Conservation (phyloP, 2,888 invertebrate genomes). For the Homarus gammarus region DNA sequence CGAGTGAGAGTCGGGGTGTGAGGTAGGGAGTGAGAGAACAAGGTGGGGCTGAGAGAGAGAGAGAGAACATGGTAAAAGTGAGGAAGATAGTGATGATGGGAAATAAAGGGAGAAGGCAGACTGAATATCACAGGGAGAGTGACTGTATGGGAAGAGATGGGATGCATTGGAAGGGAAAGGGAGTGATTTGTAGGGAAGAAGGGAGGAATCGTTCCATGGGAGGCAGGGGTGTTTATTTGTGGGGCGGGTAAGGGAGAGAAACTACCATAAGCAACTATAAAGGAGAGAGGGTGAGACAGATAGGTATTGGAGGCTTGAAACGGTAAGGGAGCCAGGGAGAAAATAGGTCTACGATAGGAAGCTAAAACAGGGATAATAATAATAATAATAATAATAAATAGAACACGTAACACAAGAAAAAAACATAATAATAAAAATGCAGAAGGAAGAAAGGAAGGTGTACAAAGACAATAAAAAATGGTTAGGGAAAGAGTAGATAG, state of each 20-base stretch:
- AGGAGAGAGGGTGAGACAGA: constrained; percentile 15
- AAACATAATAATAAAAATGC: too few species aligned
- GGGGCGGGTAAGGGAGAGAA: too few species aligned
- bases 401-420: too few species aligned
- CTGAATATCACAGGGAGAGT: too few species aligned
- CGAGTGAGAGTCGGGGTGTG: too few species aligned
- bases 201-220: not conserved
- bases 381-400: too few species aligned
- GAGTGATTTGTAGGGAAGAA: too few species aligned
- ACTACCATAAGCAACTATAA: too few species aligned
- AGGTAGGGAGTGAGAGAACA: not conserved
- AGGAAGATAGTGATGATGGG: not conserved
- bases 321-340: constrained; percentile 22
- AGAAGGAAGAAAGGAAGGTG: too few species aligned
- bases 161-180: too few species aligned
- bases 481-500: not conserved
- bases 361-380: not conserved
- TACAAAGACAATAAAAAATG: not conserved
- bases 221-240: not conserved
- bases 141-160: too few species aligned
- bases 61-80: not conserved
- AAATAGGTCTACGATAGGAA: not conserved
- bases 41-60: not conserved
- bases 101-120: not conserved
- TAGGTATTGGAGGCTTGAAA: not conserved